Conservation (phyloP, 1,140 invertebrate genomes). For the Triops longicaudatus region DNA sequence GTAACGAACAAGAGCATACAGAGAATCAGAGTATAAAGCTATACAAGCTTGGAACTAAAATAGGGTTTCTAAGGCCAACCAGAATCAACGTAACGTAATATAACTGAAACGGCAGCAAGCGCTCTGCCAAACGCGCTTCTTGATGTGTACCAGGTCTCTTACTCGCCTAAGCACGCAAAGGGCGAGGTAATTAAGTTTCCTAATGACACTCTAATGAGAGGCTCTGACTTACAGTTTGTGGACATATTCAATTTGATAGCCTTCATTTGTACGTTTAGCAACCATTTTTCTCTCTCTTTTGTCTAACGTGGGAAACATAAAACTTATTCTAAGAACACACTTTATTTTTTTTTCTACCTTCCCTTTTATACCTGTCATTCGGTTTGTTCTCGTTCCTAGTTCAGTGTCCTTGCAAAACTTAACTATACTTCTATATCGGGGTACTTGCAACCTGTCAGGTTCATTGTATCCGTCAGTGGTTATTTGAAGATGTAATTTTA, state of each 20-base stretch:
- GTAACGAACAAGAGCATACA: not conserved
- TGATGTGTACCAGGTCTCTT: not conserved
- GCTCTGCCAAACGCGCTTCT: too few relatives aligned
- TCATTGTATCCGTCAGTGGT: too few relatives aligned
- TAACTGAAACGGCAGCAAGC: too few relatives aligned
- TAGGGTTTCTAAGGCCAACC: not conserved
- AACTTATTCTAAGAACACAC: not conserved
- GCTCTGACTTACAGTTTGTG: constrained; percentile 13
- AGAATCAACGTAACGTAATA: not conserved
- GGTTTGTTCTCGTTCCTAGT: too few relatives aligned
- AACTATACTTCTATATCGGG: too few relatives aligned
- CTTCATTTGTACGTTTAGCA: constrained; percentile 11
- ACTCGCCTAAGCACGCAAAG: not conserved
- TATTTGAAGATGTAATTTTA: not conserved
- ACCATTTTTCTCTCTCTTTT: constrained; percentile 5
- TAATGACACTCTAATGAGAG: constrained; percentile 8
- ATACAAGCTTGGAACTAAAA: not conserved
- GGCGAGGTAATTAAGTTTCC: constrained; percentile 6
- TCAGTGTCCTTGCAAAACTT: too few relatives aligned
- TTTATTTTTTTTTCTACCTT: not conserved
- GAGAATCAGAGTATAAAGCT: not conserved
- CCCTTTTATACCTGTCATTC: too few relatives aligned
- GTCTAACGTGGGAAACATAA: constrained; percentile 3
- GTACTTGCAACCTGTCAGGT: too few relatives aligned
- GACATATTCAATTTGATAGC: constrained; percentile 8